These are phyloP conservation scores for Trogon melanurus DNA, from an alignment of 2,113 vertebrate species.

Conservation along the genomic window DNA sequence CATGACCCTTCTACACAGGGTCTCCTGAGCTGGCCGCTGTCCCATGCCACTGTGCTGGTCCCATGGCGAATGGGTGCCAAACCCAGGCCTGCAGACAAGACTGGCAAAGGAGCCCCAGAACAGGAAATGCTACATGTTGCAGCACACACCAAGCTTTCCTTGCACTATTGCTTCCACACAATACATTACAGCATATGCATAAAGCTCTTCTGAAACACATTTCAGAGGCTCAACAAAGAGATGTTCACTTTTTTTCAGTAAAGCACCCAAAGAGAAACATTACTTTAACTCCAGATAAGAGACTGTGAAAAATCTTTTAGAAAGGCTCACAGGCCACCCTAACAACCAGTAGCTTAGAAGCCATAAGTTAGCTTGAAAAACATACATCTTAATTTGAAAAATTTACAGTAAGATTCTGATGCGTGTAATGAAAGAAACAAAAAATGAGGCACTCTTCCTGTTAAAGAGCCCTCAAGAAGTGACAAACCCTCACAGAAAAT, in stretches of 20 bases:
- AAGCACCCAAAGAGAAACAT: not conserved
- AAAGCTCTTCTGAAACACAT: not conserved
- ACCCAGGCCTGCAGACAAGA: rapidly evolving
- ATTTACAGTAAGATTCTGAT: not conserved
- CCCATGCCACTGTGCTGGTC: not conserved
- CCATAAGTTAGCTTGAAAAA: not conserved
- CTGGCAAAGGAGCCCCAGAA: rapidly evolving
- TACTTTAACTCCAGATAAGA: not conserved
- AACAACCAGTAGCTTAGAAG: not conserved
- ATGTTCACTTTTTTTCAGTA: not conserved
- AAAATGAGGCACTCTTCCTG: not conserved
- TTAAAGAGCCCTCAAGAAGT: not conserved
- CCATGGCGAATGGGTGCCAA: rapidly evolving
- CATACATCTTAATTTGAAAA: not conserved
- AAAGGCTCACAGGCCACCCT: not conserved
- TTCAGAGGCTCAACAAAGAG: not conserved
- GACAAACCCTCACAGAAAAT: not conserved
- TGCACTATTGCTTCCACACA: not conserved
- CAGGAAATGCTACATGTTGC: not conserved
- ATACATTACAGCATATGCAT: rapidly evolving
- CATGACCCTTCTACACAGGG: rapidly evolving
- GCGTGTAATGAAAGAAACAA: not conserved
- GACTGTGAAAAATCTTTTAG: not conserved
- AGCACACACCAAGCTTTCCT: not conserved
- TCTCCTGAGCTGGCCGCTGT: rapidly evolving